Conservation (phyloP, 2,113 vertebrate species). For the Pseudorhombus dupliciocellatus region DNA sequence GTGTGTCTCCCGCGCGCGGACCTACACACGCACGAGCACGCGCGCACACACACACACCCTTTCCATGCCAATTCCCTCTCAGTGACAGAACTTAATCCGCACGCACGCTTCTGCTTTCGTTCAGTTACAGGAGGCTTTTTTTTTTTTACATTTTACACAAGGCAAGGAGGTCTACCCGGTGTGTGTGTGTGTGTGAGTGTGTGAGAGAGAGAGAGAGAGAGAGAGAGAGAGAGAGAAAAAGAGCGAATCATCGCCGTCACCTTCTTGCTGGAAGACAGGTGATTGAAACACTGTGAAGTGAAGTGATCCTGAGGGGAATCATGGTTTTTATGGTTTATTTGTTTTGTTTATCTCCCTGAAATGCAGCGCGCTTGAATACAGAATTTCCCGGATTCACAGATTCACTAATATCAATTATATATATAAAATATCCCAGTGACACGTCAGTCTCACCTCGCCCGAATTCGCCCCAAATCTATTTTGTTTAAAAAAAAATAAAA, state of each 20-base stretch:
- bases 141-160: neutral
- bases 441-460: neutral
- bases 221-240: neutral
- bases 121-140: conserved; percentile 3
- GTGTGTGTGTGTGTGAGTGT: neutral
- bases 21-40: neutral
- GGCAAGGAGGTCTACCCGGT: neutral
- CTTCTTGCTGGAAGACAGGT: neutral
- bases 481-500: too few relatives aligned
- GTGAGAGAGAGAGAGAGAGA: too few relatives aligned
- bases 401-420: neutral
- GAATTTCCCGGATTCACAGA: neutral
- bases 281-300: neutral
- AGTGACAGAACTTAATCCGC: conserved; percentile 47
- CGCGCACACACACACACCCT: conserved; percentile 5
- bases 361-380: too few relatives aligned
- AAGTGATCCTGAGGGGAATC: neutral
- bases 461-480: neutral
- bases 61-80: conserved; percentile 32
- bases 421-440: neutral
- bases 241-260: neutral
- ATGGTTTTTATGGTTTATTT: neutral
- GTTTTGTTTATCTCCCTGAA: neutral
- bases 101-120: conserved; percentile 21
- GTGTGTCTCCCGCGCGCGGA: neutral